Conservation (phyloP, 2,888 invertebrate species). For the Masnerella sp. region DNA sequence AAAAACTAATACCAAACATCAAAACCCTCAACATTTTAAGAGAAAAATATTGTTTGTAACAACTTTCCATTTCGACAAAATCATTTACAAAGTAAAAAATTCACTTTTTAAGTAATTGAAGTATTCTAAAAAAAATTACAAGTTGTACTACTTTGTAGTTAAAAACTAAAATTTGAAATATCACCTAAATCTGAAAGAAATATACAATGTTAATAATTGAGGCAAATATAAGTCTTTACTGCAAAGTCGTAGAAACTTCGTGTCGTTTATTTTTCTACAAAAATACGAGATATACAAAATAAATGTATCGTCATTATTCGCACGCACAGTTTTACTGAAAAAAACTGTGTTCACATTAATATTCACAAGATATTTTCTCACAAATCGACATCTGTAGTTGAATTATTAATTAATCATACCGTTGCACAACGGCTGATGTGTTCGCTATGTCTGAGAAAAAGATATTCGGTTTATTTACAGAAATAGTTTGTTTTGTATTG, state of each 20-base stretch:
- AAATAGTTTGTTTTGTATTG: neutral
- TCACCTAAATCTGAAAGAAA: neutral
- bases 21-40: constrained; percentile 31
- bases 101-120: neutral
- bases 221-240: neutral
- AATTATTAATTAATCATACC: constrained; percentile 29
- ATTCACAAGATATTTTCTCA: constrained; percentile 15
- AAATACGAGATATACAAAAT: constrained; percentile 17
- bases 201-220: neutral
- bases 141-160: neutral
- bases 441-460: no score
- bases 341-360: constrained; percentile 16
- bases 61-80: constrained; percentile 13
- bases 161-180: neutral
- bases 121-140: no score
- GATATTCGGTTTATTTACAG: constrained; percentile 3
- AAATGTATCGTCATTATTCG: constrained; percentile 10
- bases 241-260: neutral
- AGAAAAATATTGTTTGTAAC: constrained; percentile 42
- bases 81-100: neutral
- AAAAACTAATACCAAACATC: constrained; percentile 38
- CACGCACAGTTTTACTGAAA: constrained; percentile 31
- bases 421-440: constrained; percentile 8
- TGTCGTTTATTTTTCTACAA: constrained; percentile 10
- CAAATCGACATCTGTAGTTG: constrained; percentile 15